phyloP scores from a whole-genome alignment of 1,140 invertebrate species.

The Zaprionus lachaisei region DNA sequence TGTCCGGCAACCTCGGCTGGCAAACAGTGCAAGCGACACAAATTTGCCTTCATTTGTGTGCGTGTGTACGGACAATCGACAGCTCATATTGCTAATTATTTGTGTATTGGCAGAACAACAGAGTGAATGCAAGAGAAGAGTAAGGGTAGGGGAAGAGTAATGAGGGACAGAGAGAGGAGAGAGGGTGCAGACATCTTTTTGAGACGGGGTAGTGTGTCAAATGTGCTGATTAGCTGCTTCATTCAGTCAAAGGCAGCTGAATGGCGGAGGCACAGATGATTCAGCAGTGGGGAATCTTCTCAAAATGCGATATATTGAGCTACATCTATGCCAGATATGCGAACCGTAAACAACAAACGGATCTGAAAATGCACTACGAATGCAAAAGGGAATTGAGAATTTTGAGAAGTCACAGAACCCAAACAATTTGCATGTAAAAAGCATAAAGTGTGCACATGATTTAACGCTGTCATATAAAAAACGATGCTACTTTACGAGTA shows the following conservation, averaged over 20 bases:
- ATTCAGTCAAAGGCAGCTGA: neutral
- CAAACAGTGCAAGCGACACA: conserved; percentile 54
- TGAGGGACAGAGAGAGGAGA: neutral
- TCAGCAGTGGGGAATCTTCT: no score
- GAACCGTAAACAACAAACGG: no score
- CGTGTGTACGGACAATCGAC: conserved; percentile 64
- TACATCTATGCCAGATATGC: no score
- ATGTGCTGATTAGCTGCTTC: conserved; percentile 59
- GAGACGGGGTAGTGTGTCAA: conserved; percentile 26
- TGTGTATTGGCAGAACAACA: conserved; percentile 55
- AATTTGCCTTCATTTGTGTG: conserved; percentile 30
- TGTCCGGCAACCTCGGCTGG: conserved; percentile 49
- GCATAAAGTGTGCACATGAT: no score
- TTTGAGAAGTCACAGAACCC: no score
- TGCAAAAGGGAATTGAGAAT: no score
- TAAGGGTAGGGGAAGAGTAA: neutral
- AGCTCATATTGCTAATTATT: conserved; percentile 80
- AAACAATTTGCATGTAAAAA: no score
- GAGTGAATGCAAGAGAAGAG: neutral
- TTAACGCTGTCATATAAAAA: no score
- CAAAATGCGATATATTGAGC: no score
- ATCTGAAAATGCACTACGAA: no score
- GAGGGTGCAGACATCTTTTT: no score
- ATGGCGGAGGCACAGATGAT: neutral
- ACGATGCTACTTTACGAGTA: no score